Evolutionary conservation across 2,797 vertebrate species (phyloP).

Genomic region (Hemibagrus guttatus): DNA sequence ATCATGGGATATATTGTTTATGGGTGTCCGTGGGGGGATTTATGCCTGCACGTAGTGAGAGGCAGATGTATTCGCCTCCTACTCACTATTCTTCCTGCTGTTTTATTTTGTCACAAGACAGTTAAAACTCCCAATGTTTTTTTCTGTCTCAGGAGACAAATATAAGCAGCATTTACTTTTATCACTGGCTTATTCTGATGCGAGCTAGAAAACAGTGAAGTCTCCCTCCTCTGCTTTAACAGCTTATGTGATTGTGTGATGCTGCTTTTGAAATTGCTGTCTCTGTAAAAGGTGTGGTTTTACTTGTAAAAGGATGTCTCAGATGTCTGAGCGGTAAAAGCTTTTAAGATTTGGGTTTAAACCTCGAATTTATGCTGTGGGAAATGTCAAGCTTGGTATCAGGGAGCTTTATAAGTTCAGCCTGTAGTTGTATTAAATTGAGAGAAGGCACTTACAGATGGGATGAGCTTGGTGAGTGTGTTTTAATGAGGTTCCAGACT

Average conservation of each 20-base stretch:
- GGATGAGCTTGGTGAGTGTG: background rate
- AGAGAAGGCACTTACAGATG: background rate
- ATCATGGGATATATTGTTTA: slow-evolving; percentile 32
- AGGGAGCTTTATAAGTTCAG: slow-evolving; percentile 29
- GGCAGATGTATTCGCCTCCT: slow-evolving; percentile 18
- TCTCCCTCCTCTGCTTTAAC: slow-evolving; percentile 25
- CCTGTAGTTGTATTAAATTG: background rate
- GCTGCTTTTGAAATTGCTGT: slow-evolving; percentile 4
- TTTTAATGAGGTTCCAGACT: background rate
- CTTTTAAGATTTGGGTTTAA: background rate
- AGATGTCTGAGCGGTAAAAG: background rate
- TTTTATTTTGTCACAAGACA: slow-evolving; percentile 44
- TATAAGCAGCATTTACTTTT: slow-evolving; percentile 16
- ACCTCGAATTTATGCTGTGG: background rate
- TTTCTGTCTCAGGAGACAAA: background rate
- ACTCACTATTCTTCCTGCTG: slow-evolving; percentile 34
- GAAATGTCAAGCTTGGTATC: slow-evolving; percentile 21
- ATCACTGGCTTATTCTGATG: background rate
- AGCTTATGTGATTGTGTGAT: slow-evolving; percentile 25
- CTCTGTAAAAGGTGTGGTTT: background rate
- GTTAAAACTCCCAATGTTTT: slow-evolving; percentile 29
- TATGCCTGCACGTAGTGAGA: slow-evolving; percentile 8
- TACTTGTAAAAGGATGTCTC: background rate
- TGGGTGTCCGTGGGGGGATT: background rate
- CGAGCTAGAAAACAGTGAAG: background rate